Conservation (phyloP, 2,113 vertebrate species). For the Hymenochirus boettgeri region DNA sequence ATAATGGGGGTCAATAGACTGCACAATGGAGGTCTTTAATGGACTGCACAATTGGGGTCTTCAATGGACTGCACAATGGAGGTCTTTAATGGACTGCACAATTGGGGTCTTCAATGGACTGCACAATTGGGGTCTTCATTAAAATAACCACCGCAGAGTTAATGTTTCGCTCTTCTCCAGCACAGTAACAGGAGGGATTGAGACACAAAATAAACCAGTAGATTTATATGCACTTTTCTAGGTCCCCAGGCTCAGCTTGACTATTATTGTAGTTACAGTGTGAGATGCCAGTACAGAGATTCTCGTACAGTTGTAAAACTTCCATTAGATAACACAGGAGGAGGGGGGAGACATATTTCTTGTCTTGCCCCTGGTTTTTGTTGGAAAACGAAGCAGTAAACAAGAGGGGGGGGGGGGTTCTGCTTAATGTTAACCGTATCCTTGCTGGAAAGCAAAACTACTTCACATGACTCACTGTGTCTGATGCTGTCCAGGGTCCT, state of each 20-base stretch:
- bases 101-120: too few relatives aligned
- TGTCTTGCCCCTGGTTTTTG: conserved; percentile 22
- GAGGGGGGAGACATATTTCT: conserved; percentile 12
- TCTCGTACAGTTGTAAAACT: conserved; percentile 52
- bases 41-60: too few relatives aligned
- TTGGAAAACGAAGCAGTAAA: conserved; percentile 32
- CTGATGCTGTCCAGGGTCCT: too few relatives aligned
- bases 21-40: too few relatives aligned
- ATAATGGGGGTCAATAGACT: too few relatives aligned
- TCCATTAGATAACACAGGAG: conserved; percentile 45
- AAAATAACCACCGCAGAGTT: not conserved
- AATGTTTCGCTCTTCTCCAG: not conserved
- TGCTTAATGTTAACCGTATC: conserved; percentile 33
- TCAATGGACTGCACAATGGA: too few relatives aligned
- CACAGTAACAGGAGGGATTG: conserved; percentile 20
- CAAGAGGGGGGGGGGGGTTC: conserved; percentile 9
- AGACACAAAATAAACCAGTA: conserved; percentile 49
- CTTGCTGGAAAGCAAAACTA: too few relatives aligned
- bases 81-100: too few relatives aligned
- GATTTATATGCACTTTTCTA: conserved; percentile 51
- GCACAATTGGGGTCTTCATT: too few relatives aligned
- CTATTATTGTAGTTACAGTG: conserved; percentile 49
- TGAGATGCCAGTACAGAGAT: conserved; percentile 36
- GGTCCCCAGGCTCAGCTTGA: conserved; percentile 46
- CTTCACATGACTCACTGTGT: too few relatives aligned